Conservation (phyloP, 2,888 invertebrate species). For the Brachylomia viminalis region DNA sequence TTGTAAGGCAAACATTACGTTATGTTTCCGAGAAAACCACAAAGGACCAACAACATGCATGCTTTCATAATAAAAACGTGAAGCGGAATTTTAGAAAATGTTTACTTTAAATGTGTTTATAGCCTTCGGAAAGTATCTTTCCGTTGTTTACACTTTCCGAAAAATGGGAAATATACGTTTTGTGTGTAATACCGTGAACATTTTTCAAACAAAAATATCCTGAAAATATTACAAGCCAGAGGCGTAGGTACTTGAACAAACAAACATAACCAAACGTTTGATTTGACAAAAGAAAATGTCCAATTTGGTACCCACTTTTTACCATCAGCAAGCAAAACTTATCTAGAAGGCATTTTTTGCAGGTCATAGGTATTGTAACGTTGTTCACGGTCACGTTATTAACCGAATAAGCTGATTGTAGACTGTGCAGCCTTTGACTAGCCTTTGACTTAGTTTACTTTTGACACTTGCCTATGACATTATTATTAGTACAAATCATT, state of each 20-base stretch:
- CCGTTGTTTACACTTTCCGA: neutral
- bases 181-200: neutral
- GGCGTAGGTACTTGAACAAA: neutral
- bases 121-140: neutral
- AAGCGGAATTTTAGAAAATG: neutral
- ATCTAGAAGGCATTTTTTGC: no score
- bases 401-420: no score
- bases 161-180: neutral
- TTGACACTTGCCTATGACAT: no score
- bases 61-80: neutral
- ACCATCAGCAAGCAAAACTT: neutral
- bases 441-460: no score
- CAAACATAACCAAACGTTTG: neutral
- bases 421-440: no score
- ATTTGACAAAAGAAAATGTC: neutral
- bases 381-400: no score
- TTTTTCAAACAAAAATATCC: neutral
- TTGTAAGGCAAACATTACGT: neutral
- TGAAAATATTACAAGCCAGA: neutral
- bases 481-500: no score
- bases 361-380: neutral
- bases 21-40: neutral
- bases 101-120: neutral
- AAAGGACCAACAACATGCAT: neutral
- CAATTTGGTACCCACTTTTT: neutral